Percentiles rank a stretch among this genome's conserved stretches.
Conservation (phyloP, 2,113 vertebrate species). For the Psephotus haematonotus region DNA sequence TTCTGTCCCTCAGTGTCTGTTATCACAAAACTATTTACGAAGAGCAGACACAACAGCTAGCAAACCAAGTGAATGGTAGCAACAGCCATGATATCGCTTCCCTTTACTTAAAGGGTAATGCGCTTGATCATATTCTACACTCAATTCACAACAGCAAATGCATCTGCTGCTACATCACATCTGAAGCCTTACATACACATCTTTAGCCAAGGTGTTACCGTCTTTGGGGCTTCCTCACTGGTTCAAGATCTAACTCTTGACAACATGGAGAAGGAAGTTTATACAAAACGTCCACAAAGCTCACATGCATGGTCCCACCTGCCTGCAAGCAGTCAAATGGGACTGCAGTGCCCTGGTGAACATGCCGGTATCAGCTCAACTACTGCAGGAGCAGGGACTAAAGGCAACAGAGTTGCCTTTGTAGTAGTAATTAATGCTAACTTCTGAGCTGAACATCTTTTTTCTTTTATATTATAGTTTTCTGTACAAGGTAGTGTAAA, state of each 20-base stretch:
- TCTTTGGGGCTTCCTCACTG: neutral
- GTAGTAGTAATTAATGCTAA: neutral
- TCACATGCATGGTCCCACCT: neutral
- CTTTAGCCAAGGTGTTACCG: neutral
- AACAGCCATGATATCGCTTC: neutral
- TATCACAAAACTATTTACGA: neutral
- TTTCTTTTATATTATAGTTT: neutral
- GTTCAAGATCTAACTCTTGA: neutral
- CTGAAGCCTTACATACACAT: neutral
- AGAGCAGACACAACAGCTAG: neutral
- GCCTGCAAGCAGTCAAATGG: accelerated
- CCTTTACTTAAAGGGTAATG: neutral
- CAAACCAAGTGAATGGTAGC: neutral
- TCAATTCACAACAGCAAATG: neutral
- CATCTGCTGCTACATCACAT: neutral
- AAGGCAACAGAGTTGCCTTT: neutral
- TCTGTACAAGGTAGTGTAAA: neutral
- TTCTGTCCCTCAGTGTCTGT: neutral
- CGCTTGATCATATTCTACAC: neutral
- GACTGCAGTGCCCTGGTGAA: neutral
- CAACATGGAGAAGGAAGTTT: neutral
- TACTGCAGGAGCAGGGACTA: neutral
- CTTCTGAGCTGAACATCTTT: neutral
- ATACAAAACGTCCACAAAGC: neutral
- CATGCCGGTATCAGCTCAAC: neutral